Base-by-base conservation (phyloP, 2,113 vertebrate genomes). In the Probosciger aterrimus region DNA sequence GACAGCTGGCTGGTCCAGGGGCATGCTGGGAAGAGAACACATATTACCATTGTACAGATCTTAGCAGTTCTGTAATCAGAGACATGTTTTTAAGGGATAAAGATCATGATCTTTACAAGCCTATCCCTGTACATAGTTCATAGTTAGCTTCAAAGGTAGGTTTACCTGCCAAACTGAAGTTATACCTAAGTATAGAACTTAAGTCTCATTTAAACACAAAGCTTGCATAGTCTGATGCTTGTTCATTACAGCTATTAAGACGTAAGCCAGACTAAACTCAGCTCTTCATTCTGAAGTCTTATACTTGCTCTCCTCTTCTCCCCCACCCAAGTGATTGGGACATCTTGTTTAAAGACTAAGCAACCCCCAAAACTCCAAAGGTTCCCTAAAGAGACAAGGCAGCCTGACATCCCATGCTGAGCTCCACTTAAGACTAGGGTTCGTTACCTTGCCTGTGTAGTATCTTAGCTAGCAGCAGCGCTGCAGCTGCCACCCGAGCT, bases 371-470 rank as follows among this genome's bases (percentile, higher is more conserved):
- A 59, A 22, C 8, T n/a, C 33, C 25, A 8, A 25, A 62, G 5
- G 6, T 30, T 43, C 53, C 46, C 63, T 57, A 10, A 19, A 63
- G 43, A 25, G 30, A 44, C 19, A 37, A 57, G 39, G 35, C 86
- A 88, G 52, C 14, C 28, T 33, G 57, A 24, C 31, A 27, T 2
- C 10, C 6, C 2, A 3, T 11, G 53, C 62, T 22, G 46, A 77
- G 63, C 53, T 55, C 57, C 7, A 1, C 37, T 7, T 1, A 8
- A 37, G 28, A 28, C 0, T 10, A 25, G 27, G 27, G 18, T 4
- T 41, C 13, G 93, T 97, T 97, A 99, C 99, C 98, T 82, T 99
- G 99, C 82, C 98, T 96, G 44, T 99, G 99, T 18, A 98, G 97
- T 9, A 98, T 96, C 87, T 98, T 98, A 2, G 99, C 98, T 28